A percentile compares a stretch with the other conserved stretches of the same genome.
These are phyloP conservation scores for Acipenser oxyrinchus DNA, from an alignment of 2,797 vertebrate species.

Conservation along the genomic window DNA sequence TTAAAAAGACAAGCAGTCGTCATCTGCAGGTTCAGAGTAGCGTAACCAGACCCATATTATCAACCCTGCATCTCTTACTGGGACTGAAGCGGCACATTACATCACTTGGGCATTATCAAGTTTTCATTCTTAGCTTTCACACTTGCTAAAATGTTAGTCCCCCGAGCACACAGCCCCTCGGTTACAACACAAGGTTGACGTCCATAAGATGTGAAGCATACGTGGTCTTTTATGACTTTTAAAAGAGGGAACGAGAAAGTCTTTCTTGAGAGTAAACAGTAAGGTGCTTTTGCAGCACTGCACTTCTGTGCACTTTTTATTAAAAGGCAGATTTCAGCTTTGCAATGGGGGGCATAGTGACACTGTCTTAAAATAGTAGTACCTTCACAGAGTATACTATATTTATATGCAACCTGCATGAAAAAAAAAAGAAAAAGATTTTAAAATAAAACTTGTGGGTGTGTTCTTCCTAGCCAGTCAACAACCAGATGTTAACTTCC, in stretches of 20 bases:
- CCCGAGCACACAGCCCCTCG: conserved; percentile 26
- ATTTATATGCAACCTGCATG: no score
- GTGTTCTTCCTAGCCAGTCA: no score
- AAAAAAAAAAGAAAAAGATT: no score
- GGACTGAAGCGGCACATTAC: conserved; percentile 48
- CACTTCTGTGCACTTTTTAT: no score
- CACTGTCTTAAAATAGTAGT: no score
- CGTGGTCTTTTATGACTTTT: conserved; percentile 32
- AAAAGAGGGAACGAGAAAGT: conserved; percentile 12
- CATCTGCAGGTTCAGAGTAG: conserved; percentile 39
- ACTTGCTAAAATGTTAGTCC: conserved; percentile 51
- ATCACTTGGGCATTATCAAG: conserved; percentile 49
- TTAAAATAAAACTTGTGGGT: no score
- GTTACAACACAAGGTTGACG: conserved; percentile 34
- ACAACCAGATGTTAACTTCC: no score
- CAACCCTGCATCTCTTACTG: conserved; percentile 24
- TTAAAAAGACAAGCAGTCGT: not conserved
- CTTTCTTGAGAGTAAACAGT: no score
- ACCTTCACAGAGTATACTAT: no score
- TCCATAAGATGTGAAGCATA: conserved; percentile 19
- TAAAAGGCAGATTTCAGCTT: no score
- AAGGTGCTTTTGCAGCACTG: no score
- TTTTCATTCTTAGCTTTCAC: conserved; percentile 46
- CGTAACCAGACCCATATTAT: conserved; percentile 47
- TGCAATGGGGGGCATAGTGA: no score